These are phyloP conservation scores for Chelidonichthys spinosus DNA, from an alignment of 2,797 vertebrate genomes.

Conservation along the genomic window DNA sequence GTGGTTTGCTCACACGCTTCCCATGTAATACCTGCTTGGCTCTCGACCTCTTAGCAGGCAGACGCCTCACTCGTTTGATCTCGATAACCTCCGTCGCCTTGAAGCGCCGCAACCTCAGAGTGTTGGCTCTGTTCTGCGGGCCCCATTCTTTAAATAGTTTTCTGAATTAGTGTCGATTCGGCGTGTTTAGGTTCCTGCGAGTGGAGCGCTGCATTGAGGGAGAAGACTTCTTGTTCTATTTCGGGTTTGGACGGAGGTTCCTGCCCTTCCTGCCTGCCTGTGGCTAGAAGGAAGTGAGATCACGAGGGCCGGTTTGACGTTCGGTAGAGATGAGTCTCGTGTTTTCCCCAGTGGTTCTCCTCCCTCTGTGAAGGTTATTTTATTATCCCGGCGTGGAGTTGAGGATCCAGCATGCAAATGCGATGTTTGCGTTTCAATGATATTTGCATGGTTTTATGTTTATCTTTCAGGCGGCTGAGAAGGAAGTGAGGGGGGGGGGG, in stretches of 20 bases:
- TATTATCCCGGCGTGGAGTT: neutral
- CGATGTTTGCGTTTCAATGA: slow-evolving; percentile 56
- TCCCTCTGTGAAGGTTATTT: neutral
- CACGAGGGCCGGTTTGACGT: slow-evolving; percentile 37
- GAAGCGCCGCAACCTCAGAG: slow-evolving; percentile 34
- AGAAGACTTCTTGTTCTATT: slow-evolving; percentile 74
- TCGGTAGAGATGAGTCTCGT: neutral
- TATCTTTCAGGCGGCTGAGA: slow-evolving; percentile 24
- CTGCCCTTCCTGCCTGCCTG: slow-evolving; percentile 78
- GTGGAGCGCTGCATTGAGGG: slow-evolving; percentile 8
- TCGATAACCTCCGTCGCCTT: slow-evolving; percentile 20
- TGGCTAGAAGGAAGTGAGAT: slow-evolving; percentile 74
- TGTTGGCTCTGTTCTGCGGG: slow-evolving; percentile 22
- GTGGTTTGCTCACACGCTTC: slow-evolving; percentile 63
- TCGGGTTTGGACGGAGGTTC: slow-evolving; percentile 45
- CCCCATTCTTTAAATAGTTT: slow-evolving; percentile 49
- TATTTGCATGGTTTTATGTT: slow-evolving; percentile 51
- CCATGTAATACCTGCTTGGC: slow-evolving; percentile 42
- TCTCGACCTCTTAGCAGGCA: slow-evolving; percentile 24
- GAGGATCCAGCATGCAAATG: slow-evolving; percentile 63
- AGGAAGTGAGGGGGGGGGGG: neutral
- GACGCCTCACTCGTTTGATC: slow-evolving; percentile 47
- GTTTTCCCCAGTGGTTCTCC: slow-evolving; percentile 7
- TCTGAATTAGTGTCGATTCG: slow-evolving; percentile 2
- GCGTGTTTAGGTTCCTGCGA: slow-evolving; percentile 1